Percentiles rank a stretch among this genome's conserved stretches.
Conservation (phyloP, 2,113 vertebrate genomes). For the Charina bottae region DNA sequence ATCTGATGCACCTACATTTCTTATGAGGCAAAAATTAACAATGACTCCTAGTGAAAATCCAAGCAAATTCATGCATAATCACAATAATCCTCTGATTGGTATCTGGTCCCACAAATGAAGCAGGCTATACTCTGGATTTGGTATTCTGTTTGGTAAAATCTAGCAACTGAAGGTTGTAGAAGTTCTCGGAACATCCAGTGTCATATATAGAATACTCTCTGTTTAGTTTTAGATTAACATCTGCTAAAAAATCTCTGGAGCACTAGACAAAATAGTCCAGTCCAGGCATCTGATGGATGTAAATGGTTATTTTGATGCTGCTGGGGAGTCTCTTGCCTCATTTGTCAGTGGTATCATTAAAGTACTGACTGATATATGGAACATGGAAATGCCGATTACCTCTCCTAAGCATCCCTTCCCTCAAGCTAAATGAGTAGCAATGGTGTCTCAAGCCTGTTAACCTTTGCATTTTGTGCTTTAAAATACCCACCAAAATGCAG, state of each 20-base stretch:
- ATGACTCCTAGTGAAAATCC: not conserved
- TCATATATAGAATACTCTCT: not conserved
- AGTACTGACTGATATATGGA: not conserved
- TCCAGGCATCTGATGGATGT: not conserved
- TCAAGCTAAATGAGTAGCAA: not conserved
- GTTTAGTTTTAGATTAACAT: not conserved
- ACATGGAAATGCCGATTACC: not conserved
- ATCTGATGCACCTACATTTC: not conserved
- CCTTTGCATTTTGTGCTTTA: not conserved
- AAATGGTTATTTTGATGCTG: not conserved
- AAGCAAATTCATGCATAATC: not conserved
- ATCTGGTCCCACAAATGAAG: not conserved
- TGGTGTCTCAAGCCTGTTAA: too few relatives aligned
- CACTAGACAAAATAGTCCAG: not conserved
- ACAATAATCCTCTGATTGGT: not conserved
- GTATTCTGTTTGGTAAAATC: not conserved
- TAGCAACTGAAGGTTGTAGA: not conserved
- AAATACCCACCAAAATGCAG: not conserved
- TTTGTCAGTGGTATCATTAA: not conserved
- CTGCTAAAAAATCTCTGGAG: not conserved
- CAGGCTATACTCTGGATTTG: not conserved
- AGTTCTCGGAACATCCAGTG: not conserved
- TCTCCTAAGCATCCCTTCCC: not conserved
- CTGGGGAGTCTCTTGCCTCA: not conserved
- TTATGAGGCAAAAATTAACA: not conserved